Evolutionary conservation across 2,888 invertebrate genomes (phyloP), one percentile per base, ranked within the genome.

Genomic region (Heliconius sara): DNA sequence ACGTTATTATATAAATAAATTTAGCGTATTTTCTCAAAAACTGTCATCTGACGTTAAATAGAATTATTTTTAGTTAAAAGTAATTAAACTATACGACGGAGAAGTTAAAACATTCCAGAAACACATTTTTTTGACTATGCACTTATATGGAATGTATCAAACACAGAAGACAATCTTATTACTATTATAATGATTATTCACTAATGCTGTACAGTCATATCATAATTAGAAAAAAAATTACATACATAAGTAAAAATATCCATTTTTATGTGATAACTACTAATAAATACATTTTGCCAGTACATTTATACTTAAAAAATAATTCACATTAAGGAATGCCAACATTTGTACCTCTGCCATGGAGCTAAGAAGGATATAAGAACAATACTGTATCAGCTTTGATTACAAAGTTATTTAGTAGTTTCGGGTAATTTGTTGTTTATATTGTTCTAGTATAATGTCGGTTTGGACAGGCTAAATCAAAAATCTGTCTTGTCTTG

Each of bases 91-190:
- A 63, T 34, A 30, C n/a, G 25, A 63, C 9, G 13, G 39, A 63
- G 10, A 27, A 67, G 25, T 43, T 72, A 39, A 68, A 78, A 68
- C 78, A 78, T 80, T 77, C 74, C 80, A 65, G 60, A 63, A 60
- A 80, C 74, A 80, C 74, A 75, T 77, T 77, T 68, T 77, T 74
- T 70, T 74, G 74, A 80, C 80, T 80, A 65, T 74, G 70, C 72
- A 72, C 47, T 30, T 68, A 27, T 25, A 47, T 80, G 80, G 80
- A 80, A 80, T 80, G 80, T 80, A 74, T 73, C 10, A 77, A 70
- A 74, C 52, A 72, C 70, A 80, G 60, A 25, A 30, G 63, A 70
- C 27, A 66, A 60, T 66, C 68, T 75, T 60, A 67, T 66, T 47
- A 39, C 9, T 39, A 68, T 63, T n/a, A n/a, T 27, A 68, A 68